Percentiles rank a stretch among this genome's conserved stretches.
phyloP scores from a whole-genome alignment of 2,797 vertebrate genomes.

The Prionace glauca region DNA sequence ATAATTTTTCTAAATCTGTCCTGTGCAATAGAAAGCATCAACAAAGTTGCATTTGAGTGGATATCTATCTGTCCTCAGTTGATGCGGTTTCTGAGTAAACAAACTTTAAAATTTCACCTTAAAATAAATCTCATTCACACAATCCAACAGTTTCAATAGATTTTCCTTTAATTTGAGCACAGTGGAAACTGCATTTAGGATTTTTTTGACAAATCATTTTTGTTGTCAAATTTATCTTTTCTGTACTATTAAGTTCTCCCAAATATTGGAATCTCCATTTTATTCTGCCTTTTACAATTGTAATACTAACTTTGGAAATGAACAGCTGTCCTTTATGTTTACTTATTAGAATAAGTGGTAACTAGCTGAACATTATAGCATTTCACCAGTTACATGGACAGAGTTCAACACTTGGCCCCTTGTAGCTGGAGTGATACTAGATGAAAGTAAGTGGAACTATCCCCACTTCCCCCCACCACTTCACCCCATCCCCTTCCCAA shows the following conservation, averaged over 20 bases:
- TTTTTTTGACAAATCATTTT: neutral
- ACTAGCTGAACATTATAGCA: neutral
- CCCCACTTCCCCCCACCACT: neutral
- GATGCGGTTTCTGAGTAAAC: too few species aligned
- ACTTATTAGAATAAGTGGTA: neutral
- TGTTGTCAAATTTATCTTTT: neutral
- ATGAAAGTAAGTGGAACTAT: neutral
- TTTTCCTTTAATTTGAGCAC: neutral
- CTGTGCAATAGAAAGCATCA: neutral
- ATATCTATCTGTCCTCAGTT: neutral
- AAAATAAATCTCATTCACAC: neutral
- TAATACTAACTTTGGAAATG: neutral
- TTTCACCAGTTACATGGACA: neutral
- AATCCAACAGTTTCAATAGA: neutral
- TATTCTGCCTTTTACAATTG: neutral
- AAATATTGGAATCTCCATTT: neutral
- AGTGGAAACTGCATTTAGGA: neutral
- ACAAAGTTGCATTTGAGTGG: neutral
- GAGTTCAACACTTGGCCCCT: neutral
- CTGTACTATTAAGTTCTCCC: neutral
- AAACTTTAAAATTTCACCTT: neutral
- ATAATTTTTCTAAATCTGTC: neutral
- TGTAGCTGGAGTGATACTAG: neutral
- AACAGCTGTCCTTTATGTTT: neutral
- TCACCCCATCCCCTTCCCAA: too few species aligned